Base-by-base conservation (phyloP, 2,113 vertebrate genomes). In the Lampris megalopsis region DNA sequence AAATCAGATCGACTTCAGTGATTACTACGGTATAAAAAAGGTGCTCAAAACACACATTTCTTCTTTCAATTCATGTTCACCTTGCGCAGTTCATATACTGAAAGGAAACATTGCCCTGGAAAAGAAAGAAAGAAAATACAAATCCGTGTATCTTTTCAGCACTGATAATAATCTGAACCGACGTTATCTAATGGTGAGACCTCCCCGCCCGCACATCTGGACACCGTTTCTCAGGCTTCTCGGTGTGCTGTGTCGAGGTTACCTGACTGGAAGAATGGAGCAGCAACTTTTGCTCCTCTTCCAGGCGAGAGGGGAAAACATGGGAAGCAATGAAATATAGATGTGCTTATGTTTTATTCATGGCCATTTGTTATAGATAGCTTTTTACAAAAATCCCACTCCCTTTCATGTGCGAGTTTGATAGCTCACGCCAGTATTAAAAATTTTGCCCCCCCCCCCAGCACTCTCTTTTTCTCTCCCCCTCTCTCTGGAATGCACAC, bases 311-410 rank as follows among this genome's bases (percentile, higher is more conserved):
- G 56, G 77, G 59, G 69, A 86, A 88, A 88, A 92, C 88, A 87
- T 69, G 54, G 84, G 83, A 87, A 87, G 69, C 80, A 62, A 85
- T 93, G 48, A 91, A 92, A 93, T 81, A 90, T 92, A 85, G 67
- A 92, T 90, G 80, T 56, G 68, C 64, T 73, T 8, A 90, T 93
- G 82, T 90, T 92, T 93, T 92, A 92, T 91, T 91, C 68, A 92
- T 80, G 68, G 60, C 57, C 80, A 79, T 92, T 90, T 92, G 88
- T 92, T 88, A 88, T 79, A 85, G 88, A 91, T 93, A 91, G 85
- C 75, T 80, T 90, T 84, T 87, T 60, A 87, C 71, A 85, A 83
- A 83, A 90, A 83, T 80, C 59, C 56, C 48, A 71, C 63, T 79
- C 53, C 60, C 58, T 82, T 76, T 79, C 72, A 85, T 72, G 85